These are phyloP conservation scores for Hormaphis cornu DNA, from an alignment of 1,140 invertebrate genomes.

Conservation along the genomic window DNA sequence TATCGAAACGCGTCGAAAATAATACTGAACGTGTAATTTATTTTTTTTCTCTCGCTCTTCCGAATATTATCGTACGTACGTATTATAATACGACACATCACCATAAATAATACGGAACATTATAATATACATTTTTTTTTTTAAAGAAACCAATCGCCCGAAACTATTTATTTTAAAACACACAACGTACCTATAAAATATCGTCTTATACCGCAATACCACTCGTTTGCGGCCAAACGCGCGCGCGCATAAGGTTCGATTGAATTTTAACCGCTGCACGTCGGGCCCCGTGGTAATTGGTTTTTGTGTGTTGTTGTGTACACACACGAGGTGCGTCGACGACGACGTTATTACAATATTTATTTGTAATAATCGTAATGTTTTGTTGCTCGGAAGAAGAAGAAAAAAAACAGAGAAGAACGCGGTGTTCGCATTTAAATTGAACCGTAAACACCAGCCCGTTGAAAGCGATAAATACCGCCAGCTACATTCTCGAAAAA, in stretches of 20 bases:
- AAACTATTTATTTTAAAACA: slow-evolving; percentile 24
- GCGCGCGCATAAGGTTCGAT: background rate
- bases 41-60: background rate
- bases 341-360: slow-evolving; percentile 7
- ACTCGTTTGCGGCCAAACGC: too few species aligned
- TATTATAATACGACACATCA: slow-evolving; percentile 9
- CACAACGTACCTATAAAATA: too few species aligned
- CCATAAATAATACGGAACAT: slow-evolving; percentile 20
- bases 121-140: too few species aligned
- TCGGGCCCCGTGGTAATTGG: background rate
- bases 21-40: background rate
- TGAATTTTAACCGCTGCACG: slow-evolving; percentile 16
- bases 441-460: slow-evolving; percentile 27
- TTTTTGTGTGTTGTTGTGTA: background rate
- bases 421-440: slow-evolving; percentile 28
- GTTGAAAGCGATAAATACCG: slow-evolving; percentile 14
- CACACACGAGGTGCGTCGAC: background rate
- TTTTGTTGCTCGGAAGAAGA: background rate
- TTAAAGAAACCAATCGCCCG: slow-evolving; percentile 22
- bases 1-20: slow-evolving; percentile 1
- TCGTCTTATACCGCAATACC: too few species aligned
- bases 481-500: background rate
- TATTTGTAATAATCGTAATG: background rate
- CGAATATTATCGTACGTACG: background rate
- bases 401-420: background rate